phyloP scores from a whole-genome alignment of 2,888 invertebrate species.

The Slavum lentiscoides region DNA sequence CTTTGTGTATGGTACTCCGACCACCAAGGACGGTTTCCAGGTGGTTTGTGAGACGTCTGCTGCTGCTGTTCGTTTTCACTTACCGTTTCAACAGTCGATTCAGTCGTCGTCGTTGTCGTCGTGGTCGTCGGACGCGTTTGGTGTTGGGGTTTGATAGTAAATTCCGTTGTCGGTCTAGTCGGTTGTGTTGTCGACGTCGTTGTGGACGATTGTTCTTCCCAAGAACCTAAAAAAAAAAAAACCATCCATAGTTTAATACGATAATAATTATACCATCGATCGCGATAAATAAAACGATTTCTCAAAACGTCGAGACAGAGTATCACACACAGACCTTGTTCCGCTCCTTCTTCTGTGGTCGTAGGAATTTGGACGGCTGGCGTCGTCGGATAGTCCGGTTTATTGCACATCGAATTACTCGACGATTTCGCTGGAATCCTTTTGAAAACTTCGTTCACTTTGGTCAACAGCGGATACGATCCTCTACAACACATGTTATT shows the following conservation, averaged over 20 bases:
- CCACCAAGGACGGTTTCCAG: slow-evolving; percentile 54
- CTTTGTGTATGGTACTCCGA: slow-evolving; percentile 46
- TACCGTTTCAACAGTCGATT: not conserved
- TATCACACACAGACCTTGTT: slow-evolving; percentile 5
- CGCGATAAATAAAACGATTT: not conserved
- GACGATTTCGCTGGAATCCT: slow-evolving; percentile 58
- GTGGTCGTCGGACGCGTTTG: slow-evolving; percentile 9
- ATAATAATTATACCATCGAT: too few relatives aligned
- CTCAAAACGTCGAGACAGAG: not conserved
- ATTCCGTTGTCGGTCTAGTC: slow-evolving; percentile 28
- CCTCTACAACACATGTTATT: slow-evolving; percentile 81
- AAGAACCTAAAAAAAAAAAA: not conserved
- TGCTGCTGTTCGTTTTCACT: slow-evolving; percentile 25
- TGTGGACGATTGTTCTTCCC: slow-evolving; percentile 41
- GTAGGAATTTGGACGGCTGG: slow-evolving; percentile 28
- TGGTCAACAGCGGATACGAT: slow-evolving; percentile 75
- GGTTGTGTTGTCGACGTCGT: slow-evolving; percentile 33
- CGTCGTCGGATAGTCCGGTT: slow-evolving; percentile 33
- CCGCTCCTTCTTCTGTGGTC: slow-evolving; percentile 38
- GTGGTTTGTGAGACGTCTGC: slow-evolving; percentile 42
- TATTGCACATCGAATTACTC: slow-evolving; percentile 55
- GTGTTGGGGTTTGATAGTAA: not conserved
- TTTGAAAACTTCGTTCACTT: slow-evolving; percentile 77
- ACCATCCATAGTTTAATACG: too few relatives aligned
- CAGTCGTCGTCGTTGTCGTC: not conserved